phyloP scores from a whole-genome alignment of 1,140 invertebrate genomes.

The Yoshiicerus persimilis region DNA sequence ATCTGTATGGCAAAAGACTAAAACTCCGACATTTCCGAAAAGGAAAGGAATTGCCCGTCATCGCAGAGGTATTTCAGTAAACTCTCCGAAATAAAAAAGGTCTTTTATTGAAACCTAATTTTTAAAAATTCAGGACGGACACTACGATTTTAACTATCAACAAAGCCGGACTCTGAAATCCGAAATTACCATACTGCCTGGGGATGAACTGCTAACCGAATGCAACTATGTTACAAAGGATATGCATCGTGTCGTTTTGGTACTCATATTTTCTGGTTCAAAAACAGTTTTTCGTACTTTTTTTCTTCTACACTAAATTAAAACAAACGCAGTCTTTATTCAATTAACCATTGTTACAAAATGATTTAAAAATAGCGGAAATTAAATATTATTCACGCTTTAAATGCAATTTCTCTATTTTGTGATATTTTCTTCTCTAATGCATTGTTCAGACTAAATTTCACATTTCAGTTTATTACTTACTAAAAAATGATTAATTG shows the following conservation, averaged over 20 bases:
- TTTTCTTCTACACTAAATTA: too few species aligned
- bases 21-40: conserved; percentile 37
- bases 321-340: too few species aligned
- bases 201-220: conserved; percentile 77
- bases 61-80: conserved; percentile 57
- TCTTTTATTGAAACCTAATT: too few species aligned
- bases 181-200: conserved; percentile 71
- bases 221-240: conserved; percentile 67
- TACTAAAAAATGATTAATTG: conserved; percentile 36
- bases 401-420: too few species aligned
- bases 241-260: conserved; percentile 51
- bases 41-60: conserved; percentile 35
- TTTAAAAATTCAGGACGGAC: conserved; percentile 64
- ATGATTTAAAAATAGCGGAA: too few species aligned
- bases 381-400: too few species aligned
- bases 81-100: too few species aligned
- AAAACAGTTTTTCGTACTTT: background rate
- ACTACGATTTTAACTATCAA: conserved; percentile 81
- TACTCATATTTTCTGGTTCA: conserved; percentile 40
- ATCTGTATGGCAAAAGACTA: conserved; percentile 35
- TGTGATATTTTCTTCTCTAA: too few species aligned
- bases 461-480: too few species aligned
- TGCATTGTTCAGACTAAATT: too few species aligned
- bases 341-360: too few species aligned
- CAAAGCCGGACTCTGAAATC: conserved; percentile 70